Evolutionary conservation across 2,888 invertebrate species (phyloP), one percentile per base, ranked within the genome.

Genomic region (Apodemia zela): DNA sequence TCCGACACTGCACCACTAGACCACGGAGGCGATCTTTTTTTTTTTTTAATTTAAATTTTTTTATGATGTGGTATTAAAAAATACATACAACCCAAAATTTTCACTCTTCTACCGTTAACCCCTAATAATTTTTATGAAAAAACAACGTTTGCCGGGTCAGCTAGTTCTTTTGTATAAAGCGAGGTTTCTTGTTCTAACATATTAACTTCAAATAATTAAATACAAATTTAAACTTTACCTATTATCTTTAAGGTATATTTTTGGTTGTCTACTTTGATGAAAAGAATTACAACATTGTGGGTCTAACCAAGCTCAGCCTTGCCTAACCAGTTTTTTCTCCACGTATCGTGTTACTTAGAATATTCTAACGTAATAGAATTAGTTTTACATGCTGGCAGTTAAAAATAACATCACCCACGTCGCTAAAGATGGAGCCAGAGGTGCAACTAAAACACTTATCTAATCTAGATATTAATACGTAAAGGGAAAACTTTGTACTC

Each of bases 271-370:
- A 11, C n/a, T 42, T 1, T 5, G 62, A 60, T 62, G 45, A 73
- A 79, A 80, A 83, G 87, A 82, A 82, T 84, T 79, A 85, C 80
- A 83, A 85, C 82, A 82, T 83, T 54, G 54, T 59, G 59, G 57
- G 60, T 45, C 62, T 54, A 63, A 65, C 64, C 61, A 42, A 33
- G 65, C 57, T 60, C 60, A 67, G 73, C 71, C 82, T 76, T 65
- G 78, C 70, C 64, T 65, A 82, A 89, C 89, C 89, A 81, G 89
- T 89, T 89, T 87, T 87, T 82, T 85, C 81, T 81, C 68, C 71
- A 76, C 78, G 71, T 83, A 82, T 85, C 84, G 71, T 66, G 21
- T 51, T 51, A 51, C 70, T 85, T 81, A 81, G 84, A 72, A 70
- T 68, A 66, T 71, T 72, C 72, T 72, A 70, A 71, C 69, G 69